These are phyloP conservation scores for Teleiodes luculella DNA, from an alignment of 2,888 invertebrate genomes.

Conservation along the genomic window DNA sequence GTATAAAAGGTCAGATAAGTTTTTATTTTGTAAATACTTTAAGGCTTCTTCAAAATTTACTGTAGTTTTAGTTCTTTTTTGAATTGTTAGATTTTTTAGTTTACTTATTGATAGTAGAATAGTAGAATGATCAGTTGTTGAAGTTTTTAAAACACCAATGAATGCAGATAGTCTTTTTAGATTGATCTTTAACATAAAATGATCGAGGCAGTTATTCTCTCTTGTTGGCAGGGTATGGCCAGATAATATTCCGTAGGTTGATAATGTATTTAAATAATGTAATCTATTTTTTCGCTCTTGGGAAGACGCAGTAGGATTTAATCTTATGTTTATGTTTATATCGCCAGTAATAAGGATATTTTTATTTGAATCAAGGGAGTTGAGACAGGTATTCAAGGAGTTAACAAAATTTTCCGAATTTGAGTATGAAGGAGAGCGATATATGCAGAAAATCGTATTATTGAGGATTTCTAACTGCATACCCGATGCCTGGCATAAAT, in stretches of 20 bases:
- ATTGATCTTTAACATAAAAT: not conserved
- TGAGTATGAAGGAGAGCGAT: slow-evolving; percentile 3
- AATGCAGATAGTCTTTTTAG: not conserved
- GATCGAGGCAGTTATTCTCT: not conserved
- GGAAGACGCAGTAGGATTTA: not conserved
- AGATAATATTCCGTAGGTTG: not conserved
- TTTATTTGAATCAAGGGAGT: not conserved
- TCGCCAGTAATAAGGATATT: not conserved
- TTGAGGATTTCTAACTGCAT: not conserved
- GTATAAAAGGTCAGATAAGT: not conserved
- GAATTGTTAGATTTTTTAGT: not conserved
- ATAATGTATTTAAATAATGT: not conserved
- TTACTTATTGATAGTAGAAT: not conserved
- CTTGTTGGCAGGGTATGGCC: not conserved
- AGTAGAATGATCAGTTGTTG: not conserved
- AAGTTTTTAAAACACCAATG: not conserved
- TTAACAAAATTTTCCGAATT: not conserved
- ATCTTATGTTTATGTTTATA: not conserved
- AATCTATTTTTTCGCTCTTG: not conserved
- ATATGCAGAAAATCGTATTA: slow-evolving; percentile 1
- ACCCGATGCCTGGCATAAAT: not conserved
- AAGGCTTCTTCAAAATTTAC: not conserved
- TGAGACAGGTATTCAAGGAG: not conserved
- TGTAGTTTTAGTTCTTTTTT: not conserved
- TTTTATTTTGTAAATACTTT: not conserved